Evolutionary conservation across 2,113 vertebrate genomes (phyloP), one percentile per base, ranked within the genome.

Genomic region (Leiothrix lutea): DNA sequence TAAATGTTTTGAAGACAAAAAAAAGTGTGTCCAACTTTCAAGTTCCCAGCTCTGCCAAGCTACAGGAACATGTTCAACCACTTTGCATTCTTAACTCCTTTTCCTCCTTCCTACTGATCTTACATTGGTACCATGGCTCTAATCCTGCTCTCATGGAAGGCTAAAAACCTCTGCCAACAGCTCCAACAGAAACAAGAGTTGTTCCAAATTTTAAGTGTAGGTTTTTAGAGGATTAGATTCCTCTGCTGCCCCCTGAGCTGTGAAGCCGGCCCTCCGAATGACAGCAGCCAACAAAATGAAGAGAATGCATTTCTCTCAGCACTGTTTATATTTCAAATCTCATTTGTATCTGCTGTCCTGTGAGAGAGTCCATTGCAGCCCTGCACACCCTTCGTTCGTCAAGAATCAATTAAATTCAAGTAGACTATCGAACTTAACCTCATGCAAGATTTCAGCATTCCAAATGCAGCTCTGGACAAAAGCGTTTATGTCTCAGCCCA

Each of bases 401-500:
- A 88, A 95, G 93, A 96, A 97, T 94, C 96, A 96, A 95, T 96
- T 94, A 95, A 81, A 87, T 97, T 97, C 95, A 88, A 98, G 94
- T 81, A 94, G 91, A 95, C 90, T 83, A 96, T 97, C 88, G 91
- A 97, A 98, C 96, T 96, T 94, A 97, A 97, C 91, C 97, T 97
- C 96, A 84, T 61, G 94, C 83, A 92, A 97, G 96, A 94, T 85
- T 97, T 97, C 80, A 96, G 96, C 95, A 97, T 97, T 97, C 97
- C 94, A 96, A 96, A 97, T 95, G 97, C 77, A 97, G 96, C 92
- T 80, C 91, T 14, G 72, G 95, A 98, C 97, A 98, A 98, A 98
- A 97, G 86, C 86, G 94, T 97, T 95, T 97, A 97, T 97, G 96
- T 97, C 96, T 97, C 89, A 79, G 79, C 90, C 94, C 96, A 97